A percentile compares a stretch with the other conserved stretches of the same genome.
phyloP scores from a whole-genome alignment of 2,113 vertebrate genomes.

The Hyla sarda region DNA sequence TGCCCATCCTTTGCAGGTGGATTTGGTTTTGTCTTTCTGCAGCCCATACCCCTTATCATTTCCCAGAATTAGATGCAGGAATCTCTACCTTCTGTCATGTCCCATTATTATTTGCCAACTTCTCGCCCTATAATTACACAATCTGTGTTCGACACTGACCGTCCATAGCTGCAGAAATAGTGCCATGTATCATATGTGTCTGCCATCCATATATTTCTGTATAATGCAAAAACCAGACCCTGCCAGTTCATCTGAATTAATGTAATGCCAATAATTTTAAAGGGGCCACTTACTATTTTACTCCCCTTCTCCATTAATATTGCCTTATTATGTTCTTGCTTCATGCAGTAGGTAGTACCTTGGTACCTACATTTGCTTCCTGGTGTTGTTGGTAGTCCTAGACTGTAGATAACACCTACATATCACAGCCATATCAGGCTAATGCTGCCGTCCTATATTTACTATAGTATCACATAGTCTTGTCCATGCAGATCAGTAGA shows the following conservation, averaged over 20 bases:
- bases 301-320: not conserved
- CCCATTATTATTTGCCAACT: too few species aligned
- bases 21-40: too few species aligned
- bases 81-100: too few species aligned
- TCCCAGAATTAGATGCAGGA: not conserved
- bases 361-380: not conserved
- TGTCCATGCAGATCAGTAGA: not conserved
- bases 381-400: not conserved
- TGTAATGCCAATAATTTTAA: not conserved
- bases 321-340: not conserved
- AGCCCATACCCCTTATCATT: not conserved
- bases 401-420: not conserved
- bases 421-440: not conserved
- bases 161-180: not conserved
- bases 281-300: not conserved
- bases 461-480: not conserved
- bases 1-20: too few species aligned
- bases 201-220: not conserved
- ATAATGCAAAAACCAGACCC: not conserved
- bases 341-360: not conserved
- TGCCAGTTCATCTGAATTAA: not conserved
- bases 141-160: not conserved
- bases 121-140: too few species aligned
- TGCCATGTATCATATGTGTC: not conserved
- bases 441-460: not conserved